Percentiles rank a stretch among this genome's conserved stretches.
phyloP scores from a whole-genome alignment of 2,797 vertebrate species.

The Cynopterus sphinx region DNA sequence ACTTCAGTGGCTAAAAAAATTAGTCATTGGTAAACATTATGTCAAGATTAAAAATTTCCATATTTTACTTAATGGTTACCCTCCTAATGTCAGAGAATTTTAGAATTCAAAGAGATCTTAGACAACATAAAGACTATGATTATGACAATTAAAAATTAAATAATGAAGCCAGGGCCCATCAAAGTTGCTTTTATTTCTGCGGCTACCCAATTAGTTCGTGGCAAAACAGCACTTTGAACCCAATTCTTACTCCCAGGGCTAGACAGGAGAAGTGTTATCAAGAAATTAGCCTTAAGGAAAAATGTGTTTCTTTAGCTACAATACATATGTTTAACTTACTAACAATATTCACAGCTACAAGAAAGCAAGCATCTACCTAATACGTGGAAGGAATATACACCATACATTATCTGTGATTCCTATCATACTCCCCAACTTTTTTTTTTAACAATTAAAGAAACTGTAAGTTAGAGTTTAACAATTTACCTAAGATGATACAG shows the following conservation, averaged over 20 bases:
- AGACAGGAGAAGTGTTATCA: neutral
- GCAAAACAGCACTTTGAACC: neutral
- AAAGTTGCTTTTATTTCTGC: neutral
- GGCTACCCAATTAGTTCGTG: neutral
- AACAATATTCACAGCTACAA: slow-evolving; percentile 31
- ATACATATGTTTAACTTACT: neutral
- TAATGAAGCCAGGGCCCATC: neutral
- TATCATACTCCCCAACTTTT: neutral
- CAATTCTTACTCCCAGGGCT: neutral
- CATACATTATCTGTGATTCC: neutral
- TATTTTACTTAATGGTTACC: neutral
- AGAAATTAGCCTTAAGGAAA: neutral
- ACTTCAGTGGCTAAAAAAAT: neutral
- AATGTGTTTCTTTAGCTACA: neutral
- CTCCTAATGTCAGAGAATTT: neutral
- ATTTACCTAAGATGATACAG: neutral
- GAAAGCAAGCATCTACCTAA: slow-evolving; percentile 38
- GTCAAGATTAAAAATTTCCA: neutral
- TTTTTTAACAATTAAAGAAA: slow-evolving; percentile 26
- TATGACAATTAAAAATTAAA: neutral
- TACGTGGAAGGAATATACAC: neutral
- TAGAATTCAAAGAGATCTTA: slow-evolving; percentile 16
- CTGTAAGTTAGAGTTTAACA: slow-evolving; percentile 32
- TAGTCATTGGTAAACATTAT: neutral
- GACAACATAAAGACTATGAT: neutral